Base-by-base conservation (phyloP, 2,888 invertebrate species). In the Gastrophysa polygoni region DNA sequence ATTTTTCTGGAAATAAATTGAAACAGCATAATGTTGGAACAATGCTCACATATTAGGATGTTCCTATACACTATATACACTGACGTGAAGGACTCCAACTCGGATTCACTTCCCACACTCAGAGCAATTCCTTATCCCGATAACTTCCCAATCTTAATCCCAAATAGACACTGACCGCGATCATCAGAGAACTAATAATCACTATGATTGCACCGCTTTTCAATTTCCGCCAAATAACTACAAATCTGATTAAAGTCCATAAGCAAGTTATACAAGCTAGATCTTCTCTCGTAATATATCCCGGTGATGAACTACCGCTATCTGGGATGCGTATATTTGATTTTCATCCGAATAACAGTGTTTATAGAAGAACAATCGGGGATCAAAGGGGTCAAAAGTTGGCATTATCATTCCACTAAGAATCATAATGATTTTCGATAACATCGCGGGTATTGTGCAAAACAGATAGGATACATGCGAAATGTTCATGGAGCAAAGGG, bases 151-250 rank as follows among this genome's bases (percentile, higher is more conserved):
- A 50, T 52, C 51, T 38, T 49, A 46, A 51, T 56, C 20, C 44
- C 52, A 38, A 52, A 47, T 47, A 50, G 38, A 21, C 64, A 48
- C 54, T 49, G 51, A 61, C 64, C 65, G 58, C 57, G 55, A 66
- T 56, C 55, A 49, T 59, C 48, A 34, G 56, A 29, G 29, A 56
- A 63, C 58, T 69, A 68, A 55, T 56, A 61, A 54, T 50, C 29
- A 47, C 54, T 61, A 49, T 28, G 54, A 58, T 56, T 44, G 64
- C 69, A 69, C 70, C 69, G 63, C 67, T 73, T 75, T 68, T 68
- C 70, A 77, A 78, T 78, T 78, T 78, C 78, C 78, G 77, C 63
- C 70, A 71, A 73, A 77, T 77, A 76, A 78, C 75, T 67, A 75
- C 74, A 73, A 77, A 78, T 76, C 73, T 71, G 74, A 73, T 78